Conservation (phyloP, 2,113 vertebrate species). For the Lophotis ruficrista region DNA sequence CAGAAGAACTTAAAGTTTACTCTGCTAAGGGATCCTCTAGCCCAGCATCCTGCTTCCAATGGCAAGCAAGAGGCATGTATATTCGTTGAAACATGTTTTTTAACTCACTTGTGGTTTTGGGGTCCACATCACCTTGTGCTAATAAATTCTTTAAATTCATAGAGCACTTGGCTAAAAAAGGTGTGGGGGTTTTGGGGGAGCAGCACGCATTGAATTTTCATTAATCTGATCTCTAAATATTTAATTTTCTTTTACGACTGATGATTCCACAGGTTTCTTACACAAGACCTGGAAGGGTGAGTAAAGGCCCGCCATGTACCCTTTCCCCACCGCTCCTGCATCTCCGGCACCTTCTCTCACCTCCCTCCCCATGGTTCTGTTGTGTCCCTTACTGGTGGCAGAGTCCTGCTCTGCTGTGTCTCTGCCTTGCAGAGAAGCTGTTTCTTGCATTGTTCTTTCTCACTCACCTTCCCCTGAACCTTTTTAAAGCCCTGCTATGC, state of each 20-base stretch:
- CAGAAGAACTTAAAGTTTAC: neutral
- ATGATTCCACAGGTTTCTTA: neutral
- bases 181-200: too few relatives aligned
- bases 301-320: rapidly evolving
- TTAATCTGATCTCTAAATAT: neutral
- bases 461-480: neutral
- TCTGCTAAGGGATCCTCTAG: too few relatives aligned
- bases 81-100: neutral
- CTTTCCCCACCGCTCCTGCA: neutral
- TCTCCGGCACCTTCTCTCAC: neutral
- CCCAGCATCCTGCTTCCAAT: neutral
- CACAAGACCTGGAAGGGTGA: neutral
- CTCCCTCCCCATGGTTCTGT: neutral
- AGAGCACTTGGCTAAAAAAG: neutral
- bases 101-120: neutral
- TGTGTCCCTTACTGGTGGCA: neutral
- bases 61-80: neutral
- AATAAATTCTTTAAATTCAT: neutral
- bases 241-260: neutral
- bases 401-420: neutral
- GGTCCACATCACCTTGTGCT: neutral
- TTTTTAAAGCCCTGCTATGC: neutral
- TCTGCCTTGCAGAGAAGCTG: neutral
- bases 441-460: neutral
- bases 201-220: neutral